Conservation (phyloP, 2,113 vertebrate genomes). For the Hoplias malabaricus region DNA sequence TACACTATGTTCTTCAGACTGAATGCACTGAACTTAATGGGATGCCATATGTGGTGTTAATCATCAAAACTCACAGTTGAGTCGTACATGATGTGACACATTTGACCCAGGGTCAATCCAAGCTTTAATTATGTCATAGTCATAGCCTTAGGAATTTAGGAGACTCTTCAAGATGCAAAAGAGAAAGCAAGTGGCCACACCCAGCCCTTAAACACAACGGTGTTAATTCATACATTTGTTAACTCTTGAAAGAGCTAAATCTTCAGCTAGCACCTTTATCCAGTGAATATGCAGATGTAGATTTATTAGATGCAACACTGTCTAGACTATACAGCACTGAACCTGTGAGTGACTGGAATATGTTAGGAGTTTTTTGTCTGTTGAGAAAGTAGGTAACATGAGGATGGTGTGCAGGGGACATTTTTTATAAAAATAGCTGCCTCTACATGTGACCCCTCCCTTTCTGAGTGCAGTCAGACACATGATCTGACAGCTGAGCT, state of each 20-base stretch:
- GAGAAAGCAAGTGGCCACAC: background rate
- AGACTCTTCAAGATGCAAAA: background rate
- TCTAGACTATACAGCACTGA: background rate
- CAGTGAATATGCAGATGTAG: background rate
- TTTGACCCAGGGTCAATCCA: background rate
- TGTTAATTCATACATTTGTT: background rate
- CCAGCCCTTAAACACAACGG: background rate
- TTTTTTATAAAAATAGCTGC: conserved; percentile 40
- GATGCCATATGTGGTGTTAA: too few relatives aligned
- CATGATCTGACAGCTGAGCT: conserved; percentile 29
- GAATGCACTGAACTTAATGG: background rate
- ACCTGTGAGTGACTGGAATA: background rate
- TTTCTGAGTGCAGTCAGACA: conserved; percentile 5
- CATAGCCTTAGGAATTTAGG: background rate
- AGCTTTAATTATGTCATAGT: background rate
- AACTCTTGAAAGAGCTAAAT: background rate
- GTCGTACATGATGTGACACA: background rate
- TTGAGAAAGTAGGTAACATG: conserved; percentile 10
- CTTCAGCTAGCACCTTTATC: background rate
- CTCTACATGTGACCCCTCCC: conserved; percentile 27
- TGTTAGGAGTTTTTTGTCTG: background rate
- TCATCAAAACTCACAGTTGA: too few relatives aligned
- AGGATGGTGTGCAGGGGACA: background rate
- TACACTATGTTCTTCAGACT: background rate
- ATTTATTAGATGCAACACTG: background rate